phyloP scores from a whole-genome alignment of 2,888 invertebrate genomes.

The Xylota sylvarum region DNA sequence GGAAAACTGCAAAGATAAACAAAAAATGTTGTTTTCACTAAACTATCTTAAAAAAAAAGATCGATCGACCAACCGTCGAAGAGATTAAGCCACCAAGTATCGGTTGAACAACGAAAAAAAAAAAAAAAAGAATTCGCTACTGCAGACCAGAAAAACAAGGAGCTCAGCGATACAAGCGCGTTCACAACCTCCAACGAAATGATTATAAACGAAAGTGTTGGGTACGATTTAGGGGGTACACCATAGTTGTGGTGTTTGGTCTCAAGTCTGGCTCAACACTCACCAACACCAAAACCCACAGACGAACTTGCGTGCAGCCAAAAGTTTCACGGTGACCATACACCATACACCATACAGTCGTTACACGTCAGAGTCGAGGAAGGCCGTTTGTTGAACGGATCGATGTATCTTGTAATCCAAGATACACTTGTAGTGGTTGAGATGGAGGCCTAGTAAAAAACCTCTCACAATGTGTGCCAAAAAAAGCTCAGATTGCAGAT shows the following conservation, averaged over 20 bases:
- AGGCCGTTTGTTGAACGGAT: slow-evolving; percentile 58
- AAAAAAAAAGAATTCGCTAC: slow-evolving; percentile 54
- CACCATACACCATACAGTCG: slow-evolving; percentile 61
- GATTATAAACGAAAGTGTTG: slow-evolving; percentile 84
- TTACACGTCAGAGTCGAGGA: slow-evolving; percentile 55
- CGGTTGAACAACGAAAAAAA: slow-evolving; percentile 42
- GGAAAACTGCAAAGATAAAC: slow-evolving; percentile 68
- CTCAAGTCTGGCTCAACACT: slow-evolving; percentile 48
- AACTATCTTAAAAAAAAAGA: slow-evolving; percentile 9
- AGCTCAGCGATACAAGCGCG: slow-evolving; percentile 83
- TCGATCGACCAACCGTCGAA: slow-evolving; percentile 49
- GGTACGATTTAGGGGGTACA: slow-evolving; percentile 74
- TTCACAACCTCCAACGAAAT: slow-evolving; percentile 85
- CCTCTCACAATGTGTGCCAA: slow-evolving; percentile 48
- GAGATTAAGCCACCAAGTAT: slow-evolving; percentile 37
- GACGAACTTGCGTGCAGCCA: slow-evolving; percentile 69
- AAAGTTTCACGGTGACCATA: slow-evolving; percentile 80
- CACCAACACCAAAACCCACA: slow-evolving; percentile 57
- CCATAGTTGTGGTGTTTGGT: slow-evolving; percentile 46
- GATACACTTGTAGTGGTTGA: slow-evolving; percentile 34
- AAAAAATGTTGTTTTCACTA: slow-evolving; percentile 21
- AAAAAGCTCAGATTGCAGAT: slow-evolving; percentile 72
- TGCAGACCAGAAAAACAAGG: slow-evolving; percentile 57
- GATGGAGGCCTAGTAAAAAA: slow-evolving; percentile 51
- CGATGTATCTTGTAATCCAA: slow-evolving; percentile 25